A percentile compares a stretch with the other conserved stretches of the same genome.
These are phyloP conservation scores for mouse (Mus musculus) DNA, from an alignment of 2,113 vertebrate genomes.

Conservation along the genomic window DNA sequence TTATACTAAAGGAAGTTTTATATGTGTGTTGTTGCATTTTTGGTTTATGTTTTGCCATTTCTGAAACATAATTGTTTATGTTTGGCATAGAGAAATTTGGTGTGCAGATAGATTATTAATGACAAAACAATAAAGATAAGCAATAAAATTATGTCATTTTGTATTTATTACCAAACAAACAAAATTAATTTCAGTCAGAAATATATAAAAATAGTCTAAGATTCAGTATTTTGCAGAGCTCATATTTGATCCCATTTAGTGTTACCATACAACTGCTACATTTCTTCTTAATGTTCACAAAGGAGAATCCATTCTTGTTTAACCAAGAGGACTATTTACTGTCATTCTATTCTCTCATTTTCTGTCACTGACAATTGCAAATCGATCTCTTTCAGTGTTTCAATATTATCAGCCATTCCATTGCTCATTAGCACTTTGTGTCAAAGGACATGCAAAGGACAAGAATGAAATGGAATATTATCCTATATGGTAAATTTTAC, in stretches of 20 bases:
- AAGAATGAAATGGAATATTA: constrained; percentile 33
- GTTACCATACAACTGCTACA: constrained; percentile 4
- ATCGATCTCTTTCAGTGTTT: neutral
- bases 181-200: neutral
- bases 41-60: neutral
- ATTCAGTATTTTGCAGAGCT: neutral
- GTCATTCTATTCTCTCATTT: neutral
- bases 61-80: neutral
- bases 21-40: neutral
- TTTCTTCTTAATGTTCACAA: constrained; percentile 24
- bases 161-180: neutral
- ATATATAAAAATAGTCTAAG: neutral
- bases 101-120: neutral
- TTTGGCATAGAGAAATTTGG: neutral
- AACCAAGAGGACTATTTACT: neutral
- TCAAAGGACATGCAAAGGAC: constrained; percentile 10
- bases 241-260: neutral
- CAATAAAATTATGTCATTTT: constrained; percentile 1
- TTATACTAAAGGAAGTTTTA: neutral
- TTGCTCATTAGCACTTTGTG: neutral
- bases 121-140: neutral
- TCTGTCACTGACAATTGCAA: neutral
- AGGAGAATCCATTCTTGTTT: constrained; percentile 8
- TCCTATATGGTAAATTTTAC: neutral
- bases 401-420: neutral